Conservation (phyloP, 2,113 vertebrate species). For the Xenopus laevis region DNA sequence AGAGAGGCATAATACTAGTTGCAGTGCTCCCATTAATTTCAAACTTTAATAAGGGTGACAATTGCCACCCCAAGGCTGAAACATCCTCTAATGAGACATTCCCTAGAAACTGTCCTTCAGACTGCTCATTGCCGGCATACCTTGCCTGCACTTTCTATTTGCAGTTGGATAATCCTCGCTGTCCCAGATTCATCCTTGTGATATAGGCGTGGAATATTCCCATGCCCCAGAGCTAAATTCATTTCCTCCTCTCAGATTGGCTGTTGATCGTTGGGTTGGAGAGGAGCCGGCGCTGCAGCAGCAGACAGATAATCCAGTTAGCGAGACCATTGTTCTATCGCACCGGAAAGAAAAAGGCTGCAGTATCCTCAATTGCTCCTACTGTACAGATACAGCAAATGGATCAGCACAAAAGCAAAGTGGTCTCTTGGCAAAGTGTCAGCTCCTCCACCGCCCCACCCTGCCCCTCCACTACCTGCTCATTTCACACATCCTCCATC, state of each 20-base stretch:
- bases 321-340: not conserved
- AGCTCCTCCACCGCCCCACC: not conserved
- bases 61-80: no score
- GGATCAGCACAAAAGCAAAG: not conserved
- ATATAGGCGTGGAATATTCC: not conserved
- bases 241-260: not conserved
- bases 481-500: not conserved
- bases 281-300: not conserved
- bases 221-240: not conserved
- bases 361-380: constrained; percentile 28
- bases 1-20: no score
- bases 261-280: not conserved
- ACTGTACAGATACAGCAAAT: not conserved
- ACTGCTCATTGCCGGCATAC: no score
- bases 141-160: no score
- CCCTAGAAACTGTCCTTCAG: no score
- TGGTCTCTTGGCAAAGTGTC: not conserved
- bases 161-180: no score
- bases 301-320: not conserved
- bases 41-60: no score
- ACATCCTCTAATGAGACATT: no score
- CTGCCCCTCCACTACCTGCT: not conserved
- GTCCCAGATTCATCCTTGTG: not conserved
- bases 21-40: no score
- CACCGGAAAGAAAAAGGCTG: not conserved